Conservation (phyloP, 1,140 invertebrate genomes). For the Marisa cornuarietis region DNA sequence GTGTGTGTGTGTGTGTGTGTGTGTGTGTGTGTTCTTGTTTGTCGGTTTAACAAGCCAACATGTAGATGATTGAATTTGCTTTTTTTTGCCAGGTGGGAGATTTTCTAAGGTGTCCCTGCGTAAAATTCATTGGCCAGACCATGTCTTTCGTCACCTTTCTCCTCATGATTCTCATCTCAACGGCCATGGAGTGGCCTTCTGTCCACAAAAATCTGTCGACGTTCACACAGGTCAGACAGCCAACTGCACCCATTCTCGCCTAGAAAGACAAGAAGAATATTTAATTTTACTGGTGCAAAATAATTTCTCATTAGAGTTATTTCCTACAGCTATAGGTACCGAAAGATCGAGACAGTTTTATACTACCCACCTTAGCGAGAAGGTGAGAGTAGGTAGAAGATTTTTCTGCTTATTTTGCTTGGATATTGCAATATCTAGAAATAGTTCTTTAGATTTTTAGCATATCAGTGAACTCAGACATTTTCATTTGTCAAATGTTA, state of each 20-base stretch:
- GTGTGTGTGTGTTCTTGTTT: no score
- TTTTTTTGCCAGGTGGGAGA: constrained; percentile 48
- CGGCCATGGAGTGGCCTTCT: constrained; percentile 43
- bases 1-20: no score
- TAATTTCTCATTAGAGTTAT: no score
- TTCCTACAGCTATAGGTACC: no score
- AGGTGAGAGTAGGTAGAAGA: background rate
- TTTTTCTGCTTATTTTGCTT: background rate
- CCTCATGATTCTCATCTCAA: constrained; percentile 69
- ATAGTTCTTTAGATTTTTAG: background rate
- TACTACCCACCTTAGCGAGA: background rate
- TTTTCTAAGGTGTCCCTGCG: constrained; percentile 57
- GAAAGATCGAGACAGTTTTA: no score
- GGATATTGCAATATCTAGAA: background rate
- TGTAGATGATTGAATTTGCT: background rate
- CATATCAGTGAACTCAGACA: background rate
- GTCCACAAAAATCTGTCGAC: constrained; percentile 27
- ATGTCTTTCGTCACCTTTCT: constrained; percentile 75
- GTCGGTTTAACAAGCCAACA: no score
- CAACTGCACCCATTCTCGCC: rapidly evolving
- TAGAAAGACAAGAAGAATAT: no score
- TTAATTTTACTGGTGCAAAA: background rate
- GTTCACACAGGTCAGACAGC: constrained; percentile 7
- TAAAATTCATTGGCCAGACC: constrained; percentile 67
- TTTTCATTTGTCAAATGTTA: no score